Evolutionary conservation across 2,797 vertebrate species (phyloP), one percentile per base, ranked within the genome.

Genomic region (Parauchenoglanis ngamensis): DNA sequence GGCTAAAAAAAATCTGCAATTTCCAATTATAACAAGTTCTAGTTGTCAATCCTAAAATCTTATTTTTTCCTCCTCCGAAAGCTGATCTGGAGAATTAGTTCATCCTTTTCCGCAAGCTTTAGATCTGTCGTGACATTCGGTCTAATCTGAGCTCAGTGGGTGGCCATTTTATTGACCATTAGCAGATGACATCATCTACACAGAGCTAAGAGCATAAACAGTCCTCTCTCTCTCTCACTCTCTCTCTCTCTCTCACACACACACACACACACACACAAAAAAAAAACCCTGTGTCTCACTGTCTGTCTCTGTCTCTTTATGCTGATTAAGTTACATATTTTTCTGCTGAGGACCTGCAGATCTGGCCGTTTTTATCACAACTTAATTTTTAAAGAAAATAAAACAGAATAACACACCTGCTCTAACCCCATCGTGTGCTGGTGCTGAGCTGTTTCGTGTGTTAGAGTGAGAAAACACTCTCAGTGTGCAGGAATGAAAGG

Each of bases 101-200:
- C 44, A 80, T 80, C 56, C 31, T 12, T 63, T 63, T 61, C 57
- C 35, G 28, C 76, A n/a, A 59, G 31, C 25, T 67, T 67, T 17
- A 82, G 44, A 82, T 65, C 61, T 82, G 80, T 67, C 31, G 86
- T 89, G 86, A 89, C 86, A 79, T 72, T 81, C 54, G 40, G 72
- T 67, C 35, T 88, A 70, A 87, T 86, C 44, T 84, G 87, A 85
- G 63, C 86, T 85, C 83, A 81, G 68, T 61, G 84, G 85, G 87
- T 56, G 72, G 78, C 68, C 81, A 21, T 84, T 84, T 86, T 88
- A 86, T 88, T 86, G 87, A 86, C 88, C 65, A 86, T 57, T 49
- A 46, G 78, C 75, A 86, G 67, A 89, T 86, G 54, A 87, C 49
- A 80, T 83, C 81, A 70, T 49, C 56, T 84, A 87, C 77, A 83